Evolutionary conservation across 2,888 invertebrate species (phyloP).

Genomic region (Falcaria lacertinaria): DNA sequence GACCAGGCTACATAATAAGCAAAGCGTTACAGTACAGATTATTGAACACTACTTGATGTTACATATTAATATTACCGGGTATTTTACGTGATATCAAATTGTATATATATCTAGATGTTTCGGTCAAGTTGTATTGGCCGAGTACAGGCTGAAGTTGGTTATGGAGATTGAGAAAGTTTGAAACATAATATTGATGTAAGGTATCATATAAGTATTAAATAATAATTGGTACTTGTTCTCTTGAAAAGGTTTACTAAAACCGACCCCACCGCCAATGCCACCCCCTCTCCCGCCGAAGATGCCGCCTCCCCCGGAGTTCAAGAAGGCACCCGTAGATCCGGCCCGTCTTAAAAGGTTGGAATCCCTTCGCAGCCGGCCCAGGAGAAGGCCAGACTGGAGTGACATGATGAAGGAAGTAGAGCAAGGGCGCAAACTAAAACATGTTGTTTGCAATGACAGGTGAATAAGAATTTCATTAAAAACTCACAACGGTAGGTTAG

Average conservation of each 20-base stretch:
- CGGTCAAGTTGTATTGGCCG: too few relatives aligned
- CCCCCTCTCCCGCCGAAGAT: slow-evolving; percentile 86
- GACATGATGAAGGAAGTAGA: slow-evolving; percentile 96
- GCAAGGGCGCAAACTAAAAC: slow-evolving; percentile 86
- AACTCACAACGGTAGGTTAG: too few relatives aligned
- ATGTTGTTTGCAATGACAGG: slow-evolving; percentile 90
- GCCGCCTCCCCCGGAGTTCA: slow-evolving; percentile 80
- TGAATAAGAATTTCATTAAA: slow-evolving; percentile 3
- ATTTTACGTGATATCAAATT: too few relatives aligned
- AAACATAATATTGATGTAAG: too few relatives aligned
- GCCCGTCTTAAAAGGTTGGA: slow-evolving; percentile 85
- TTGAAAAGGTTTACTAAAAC: slow-evolving; percentile 60
- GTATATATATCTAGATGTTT: too few relatives aligned
- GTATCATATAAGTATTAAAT: too few relatives aligned
- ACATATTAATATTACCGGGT: too few relatives aligned
- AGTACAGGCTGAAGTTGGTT: too few relatives aligned
- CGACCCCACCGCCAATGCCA: slow-evolving; percentile 82
- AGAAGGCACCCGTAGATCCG: slow-evolving; percentile 79
- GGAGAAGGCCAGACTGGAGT: slow-evolving; percentile 92
- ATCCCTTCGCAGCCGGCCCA: slow-evolving; percentile 86
- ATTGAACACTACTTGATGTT: too few relatives aligned
- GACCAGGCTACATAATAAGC: too few relatives aligned
- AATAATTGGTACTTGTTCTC: slow-evolving; percentile 14
- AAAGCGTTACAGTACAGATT: too few relatives aligned
- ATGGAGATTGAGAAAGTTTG: too few relatives aligned